A percentile compares a stretch with the other conserved stretches of the same genome.
Conservation (phyloP, 2,113 vertebrate genomes). For the Apteryx owenii region DNA sequence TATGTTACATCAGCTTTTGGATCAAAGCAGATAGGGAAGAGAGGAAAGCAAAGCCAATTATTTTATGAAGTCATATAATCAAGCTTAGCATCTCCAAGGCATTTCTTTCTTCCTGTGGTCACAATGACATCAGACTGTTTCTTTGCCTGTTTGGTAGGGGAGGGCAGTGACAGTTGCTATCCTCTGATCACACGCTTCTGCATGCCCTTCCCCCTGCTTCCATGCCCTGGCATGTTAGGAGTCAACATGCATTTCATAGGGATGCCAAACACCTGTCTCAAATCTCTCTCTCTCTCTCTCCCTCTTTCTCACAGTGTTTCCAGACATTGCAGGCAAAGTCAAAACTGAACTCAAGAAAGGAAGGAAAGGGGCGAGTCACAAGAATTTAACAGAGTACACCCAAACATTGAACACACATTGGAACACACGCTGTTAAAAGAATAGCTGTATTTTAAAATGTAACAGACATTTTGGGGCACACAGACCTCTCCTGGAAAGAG, state of each 20-base stretch:
- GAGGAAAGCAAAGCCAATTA: conserved; percentile 14
- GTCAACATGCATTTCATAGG: neutral
- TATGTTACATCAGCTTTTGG: conserved; percentile 21
- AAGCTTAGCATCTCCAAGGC: neutral
- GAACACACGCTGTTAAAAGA: neutral
- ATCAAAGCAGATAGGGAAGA: conserved; percentile 28
- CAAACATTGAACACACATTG: neutral
- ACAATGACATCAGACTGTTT: conserved; percentile 18
- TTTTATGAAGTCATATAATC: conserved; percentile 36
- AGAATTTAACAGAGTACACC: neutral
- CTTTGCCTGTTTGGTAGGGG: neutral
- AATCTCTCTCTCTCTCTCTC: neutral
- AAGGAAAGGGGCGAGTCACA: accelerated
- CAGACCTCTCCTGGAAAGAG: neutral
- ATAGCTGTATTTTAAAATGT: neutral
- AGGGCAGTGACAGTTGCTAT: neutral
- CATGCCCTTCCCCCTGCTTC: neutral
- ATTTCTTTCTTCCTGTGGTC: neutral
- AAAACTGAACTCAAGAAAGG: neutral
- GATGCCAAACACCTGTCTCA: neutral
- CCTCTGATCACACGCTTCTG: neutral
- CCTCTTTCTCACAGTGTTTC: neutral
- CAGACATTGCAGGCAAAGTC: neutral
- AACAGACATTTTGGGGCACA: neutral
- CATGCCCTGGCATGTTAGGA: neutral